Base-by-base conservation (phyloP, 2,888 invertebrate genomes). In the Nineta flava region DNA sequence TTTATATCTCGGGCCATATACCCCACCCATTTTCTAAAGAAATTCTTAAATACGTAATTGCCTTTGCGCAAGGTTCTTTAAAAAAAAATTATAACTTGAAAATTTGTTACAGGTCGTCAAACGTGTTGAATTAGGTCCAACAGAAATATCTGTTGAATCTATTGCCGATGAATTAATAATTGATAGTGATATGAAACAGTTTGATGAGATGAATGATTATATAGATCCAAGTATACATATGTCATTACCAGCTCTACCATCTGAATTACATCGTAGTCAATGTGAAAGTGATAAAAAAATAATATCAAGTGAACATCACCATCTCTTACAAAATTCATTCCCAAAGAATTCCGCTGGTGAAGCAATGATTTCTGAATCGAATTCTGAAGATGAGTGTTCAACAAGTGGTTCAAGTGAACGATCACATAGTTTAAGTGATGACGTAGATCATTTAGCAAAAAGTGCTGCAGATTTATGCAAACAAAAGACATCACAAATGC, bases 311-410 rank as follows among this genome's bases (percentile, higher is more conserved):
- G 38, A 15, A 4, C n/a, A 38, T 38, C n/a, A 13, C 5, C 38
- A 38, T 38, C 13, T 44, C 2, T 54, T 40, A 41, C 58, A 64
- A 45, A 51, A 64, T 51, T 66, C 67, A 3, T 61, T 60, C 45
- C 79, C 79, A 13, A 79, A 80, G 61, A 79, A 79, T 58, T 75
- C 81, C 53, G 81, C 81, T 40, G 79, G 79, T 6, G 80, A 81
- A 61, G 78, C 79, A 43, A 79, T 79, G 75, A 75, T 78, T 32
- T 78, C 78, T n/a, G 79, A 75, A 52, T 73, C 73, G 52, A 74
- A 74, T 55, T 75, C 75, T 1, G 76, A 76, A 57, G 75, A 75
- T 55, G 75, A 75, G 57, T 72, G 71, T 55, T 72, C 65, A 50
- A 63, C 72, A 41, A 65, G 65, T 53, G 71, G 70, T 7, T 73